phyloP scores from a whole-genome alignment of 2,797 vertebrate genomes.

The Phaenicophaeus curvirostris region DNA sequence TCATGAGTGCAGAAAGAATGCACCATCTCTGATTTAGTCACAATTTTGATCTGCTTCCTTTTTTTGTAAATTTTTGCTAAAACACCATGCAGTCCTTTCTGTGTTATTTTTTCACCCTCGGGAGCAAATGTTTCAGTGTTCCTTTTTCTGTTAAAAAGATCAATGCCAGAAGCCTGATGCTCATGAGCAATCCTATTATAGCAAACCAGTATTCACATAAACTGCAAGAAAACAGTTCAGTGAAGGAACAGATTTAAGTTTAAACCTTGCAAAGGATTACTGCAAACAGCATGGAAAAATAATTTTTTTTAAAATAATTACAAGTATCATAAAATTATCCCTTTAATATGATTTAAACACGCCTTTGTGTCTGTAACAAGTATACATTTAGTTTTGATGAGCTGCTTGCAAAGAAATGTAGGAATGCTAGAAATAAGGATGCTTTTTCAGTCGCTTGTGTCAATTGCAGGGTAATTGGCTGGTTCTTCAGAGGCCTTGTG shows the following conservation, averaged over 20 bases:
- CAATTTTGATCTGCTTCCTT: neutral
- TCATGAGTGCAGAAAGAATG: neutral
- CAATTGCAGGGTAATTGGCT: conserved; percentile 58
- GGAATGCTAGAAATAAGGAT: neutral
- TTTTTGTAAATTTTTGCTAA: neutral
- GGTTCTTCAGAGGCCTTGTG: conserved; percentile 47
- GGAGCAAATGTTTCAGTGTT: conserved; percentile 5
- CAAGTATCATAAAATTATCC: conserved; percentile 33
- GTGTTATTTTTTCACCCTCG: neutral
- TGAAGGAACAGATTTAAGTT: conserved; percentile 49
- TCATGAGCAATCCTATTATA: conserved; percentile 50
- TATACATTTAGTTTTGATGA: conserved; percentile 54
- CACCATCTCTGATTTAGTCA: neutral
- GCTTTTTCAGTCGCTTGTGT: conserved; percentile 52
- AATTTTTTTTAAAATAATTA: conserved; percentile 10
- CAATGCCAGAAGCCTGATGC: conserved; percentile 40
- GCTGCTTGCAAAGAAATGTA: conserved; percentile 37
- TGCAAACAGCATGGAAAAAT: neutral
- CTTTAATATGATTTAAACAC: conserved; percentile 49
- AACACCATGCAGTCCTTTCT: neutral
- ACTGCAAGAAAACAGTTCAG: neutral
- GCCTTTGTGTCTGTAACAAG: conserved; percentile 50
- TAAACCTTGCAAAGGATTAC: conserved; percentile 22
- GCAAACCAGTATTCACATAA: conserved; percentile 2
- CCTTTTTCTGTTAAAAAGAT: conserved; percentile 39